phyloP scores from a whole-genome alignment of 2,797 vertebrate genomes.

The Coendou prehensilis region DNA sequence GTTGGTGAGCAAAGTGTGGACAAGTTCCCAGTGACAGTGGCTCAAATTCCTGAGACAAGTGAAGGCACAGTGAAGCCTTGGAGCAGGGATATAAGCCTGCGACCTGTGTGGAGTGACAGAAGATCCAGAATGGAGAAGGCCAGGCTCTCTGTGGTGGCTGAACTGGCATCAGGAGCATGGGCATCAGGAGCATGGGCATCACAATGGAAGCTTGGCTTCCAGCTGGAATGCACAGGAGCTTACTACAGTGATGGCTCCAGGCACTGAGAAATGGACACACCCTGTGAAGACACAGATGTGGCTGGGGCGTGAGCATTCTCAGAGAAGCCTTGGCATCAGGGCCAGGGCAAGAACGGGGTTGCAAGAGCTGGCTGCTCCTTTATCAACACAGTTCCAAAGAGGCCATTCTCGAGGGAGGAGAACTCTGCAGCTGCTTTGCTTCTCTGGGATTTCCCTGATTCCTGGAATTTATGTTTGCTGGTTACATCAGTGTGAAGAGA shows the following conservation, averaged over 20 bases:
- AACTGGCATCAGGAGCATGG: background rate
- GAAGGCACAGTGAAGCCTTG: background rate
- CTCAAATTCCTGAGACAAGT: too few relatives aligned
- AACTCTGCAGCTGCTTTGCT: too few relatives aligned
- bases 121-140: background rate
- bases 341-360: too few relatives aligned
- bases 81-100: background rate
- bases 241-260: background rate
- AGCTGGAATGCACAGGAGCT: background rate
- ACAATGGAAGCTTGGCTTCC: background rate
- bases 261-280: background rate
- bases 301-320: background rate
- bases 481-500: background rate
- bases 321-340: background rate
- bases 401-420: background rate
- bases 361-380: background rate
- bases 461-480: background rate
- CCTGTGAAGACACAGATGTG: background rate
- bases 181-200: fast-evolving
- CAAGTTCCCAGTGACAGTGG: background rate
- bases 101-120: background rate
- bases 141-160: background rate
- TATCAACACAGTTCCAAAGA: background rate
- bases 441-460: background rate
- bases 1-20: too few relatives aligned